Base-by-base conservation (phyloP, 2,888 invertebrate genomes). In the Coenonympha arcania region DNA sequence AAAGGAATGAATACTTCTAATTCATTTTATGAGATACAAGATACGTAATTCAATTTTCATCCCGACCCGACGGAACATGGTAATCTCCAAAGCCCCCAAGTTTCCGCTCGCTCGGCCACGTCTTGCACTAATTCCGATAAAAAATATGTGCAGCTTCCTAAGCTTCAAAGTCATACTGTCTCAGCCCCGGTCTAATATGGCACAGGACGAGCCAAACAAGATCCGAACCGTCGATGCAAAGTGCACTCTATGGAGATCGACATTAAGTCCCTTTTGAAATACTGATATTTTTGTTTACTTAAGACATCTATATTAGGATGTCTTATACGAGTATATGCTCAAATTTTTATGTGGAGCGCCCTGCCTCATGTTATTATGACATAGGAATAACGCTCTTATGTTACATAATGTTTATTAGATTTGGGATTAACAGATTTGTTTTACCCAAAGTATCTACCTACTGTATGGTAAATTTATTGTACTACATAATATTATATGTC, bases 71-170 rank as follows among this genome's bases (percentile, higher is more conserved):
- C 19, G 41, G n/a, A 41, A 28, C 41, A 30, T 28, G 41, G 3
- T 30, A 41, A 41, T 41, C 28, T 41, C 30, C 2, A 30, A 41
- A 28, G 30, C 30, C 41, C 22, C 37, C 42, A 42, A 51, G 45
- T 51, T 43, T 43, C 50, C 39, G 37, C 22, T 28, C 28, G 15
- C 13, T 13, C 20, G 44, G 47, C 43, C 49, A 43, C 41, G 49
- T 47, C 51, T 47, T 44, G 43, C 19, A 52, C 49, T 54, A 45
- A 52, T 56, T 52, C 51, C 47, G 16, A 30, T 51, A 52, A 52
- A 52, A 56, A 56, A 53, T 53, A 56, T 56, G 53, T 46, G 53
- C 45, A 42, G 50, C 54, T 39, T 50, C 41, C 49, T 51, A 43
- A 46, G 54, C 48, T 51, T 51, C 54, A 51, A 48, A 54, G 54